Percentiles rank a stretch among this genome's conserved stretches.
These are phyloP conservation scores for Nyctibius bracteatus DNA, from an alignment of 2,113 vertebrate genomes.

Conservation along the genomic window DNA sequence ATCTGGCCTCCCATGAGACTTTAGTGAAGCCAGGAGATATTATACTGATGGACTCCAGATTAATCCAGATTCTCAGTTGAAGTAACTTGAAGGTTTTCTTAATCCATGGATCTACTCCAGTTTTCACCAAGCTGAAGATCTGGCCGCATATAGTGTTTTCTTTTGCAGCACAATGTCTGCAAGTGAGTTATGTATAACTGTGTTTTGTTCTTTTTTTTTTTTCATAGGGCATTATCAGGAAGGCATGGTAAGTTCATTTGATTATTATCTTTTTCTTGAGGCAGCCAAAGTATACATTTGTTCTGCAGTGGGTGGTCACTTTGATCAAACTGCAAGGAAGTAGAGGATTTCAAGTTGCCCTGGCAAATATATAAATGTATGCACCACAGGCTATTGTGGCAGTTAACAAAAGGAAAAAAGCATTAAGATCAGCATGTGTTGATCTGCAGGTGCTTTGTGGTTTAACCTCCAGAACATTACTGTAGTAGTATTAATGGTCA, in stretches of 20 bases:
- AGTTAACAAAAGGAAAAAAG: not conserved
- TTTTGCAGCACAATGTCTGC: not conserved
- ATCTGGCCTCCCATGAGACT: not conserved
- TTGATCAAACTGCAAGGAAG: not conserved
- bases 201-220: not conserved
- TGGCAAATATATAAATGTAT: not conserved
- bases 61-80: not conserved
- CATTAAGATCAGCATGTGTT: not conserved
- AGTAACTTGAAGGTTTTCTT: not conserved
- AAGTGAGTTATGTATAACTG: not conserved
- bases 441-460: not conserved
- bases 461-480: not conserved
- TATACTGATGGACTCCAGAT: not conserved
- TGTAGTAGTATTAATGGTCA: not conserved
- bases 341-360: not conserved
- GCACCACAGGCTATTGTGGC: not conserved
- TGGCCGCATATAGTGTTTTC: not conserved
- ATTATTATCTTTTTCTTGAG: not conserved
- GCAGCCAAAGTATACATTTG: not conserved
- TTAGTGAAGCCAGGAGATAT: not conserved
- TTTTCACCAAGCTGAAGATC: not conserved
- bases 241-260: constrained; percentile 85
- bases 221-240: constrained; percentile 87
- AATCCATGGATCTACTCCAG: not conserved
- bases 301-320: not conserved